Evolutionary conservation across 2,113 vertebrate genomes (phyloP), one percentile per base, ranked within the genome.

Genomic region (Epinephelus fuscoguttatus): DNA sequence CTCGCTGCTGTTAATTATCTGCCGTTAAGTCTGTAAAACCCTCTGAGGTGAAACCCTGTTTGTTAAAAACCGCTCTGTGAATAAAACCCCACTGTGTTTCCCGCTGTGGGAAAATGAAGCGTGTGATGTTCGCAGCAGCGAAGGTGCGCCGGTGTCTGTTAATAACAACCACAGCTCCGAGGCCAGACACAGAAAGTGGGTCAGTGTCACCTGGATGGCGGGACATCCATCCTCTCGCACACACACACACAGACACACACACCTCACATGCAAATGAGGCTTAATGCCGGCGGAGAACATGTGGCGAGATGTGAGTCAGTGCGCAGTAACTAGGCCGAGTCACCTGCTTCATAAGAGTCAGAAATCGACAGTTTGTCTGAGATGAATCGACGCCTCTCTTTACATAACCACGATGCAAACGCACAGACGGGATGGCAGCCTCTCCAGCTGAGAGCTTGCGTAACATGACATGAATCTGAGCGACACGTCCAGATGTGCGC

Each of bases 131-230:
- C 66, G 70, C 73, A 70, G 52, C 13, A 23, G 27, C 15, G 4
- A 62, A 6, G 17, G 3, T 53, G 52, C 2, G 9, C 53, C n/a
- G 18, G 30, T 12, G 23, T 59, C 37, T 45, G 25, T 33, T 75
- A 27, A 49, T 21, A 52, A 6, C 50, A 42, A 23, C 42, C 37
- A 6, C 50, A 27, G 37, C 42, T 56, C 13, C n/a, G 15, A 74
- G 62, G 70, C 55, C 56, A 42, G 47, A 13, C 42, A 4, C 59
- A 45, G 60, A 68, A 82, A 86, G 13, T 82, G 72, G 81, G 78
- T 84, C 84, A 81, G 74, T 53, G 76, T 81, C 81, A 84, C 82
- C 85, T 88, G 86, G 75, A 33, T 47, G 50, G 25, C 75, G 50
- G 67, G 63, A 23, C 21, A 23, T 62, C 56, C 61, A 15, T 74